phyloP scores from a whole-genome alignment of 2,113 vertebrate species.

The Cochlearius cochlearius region DNA sequence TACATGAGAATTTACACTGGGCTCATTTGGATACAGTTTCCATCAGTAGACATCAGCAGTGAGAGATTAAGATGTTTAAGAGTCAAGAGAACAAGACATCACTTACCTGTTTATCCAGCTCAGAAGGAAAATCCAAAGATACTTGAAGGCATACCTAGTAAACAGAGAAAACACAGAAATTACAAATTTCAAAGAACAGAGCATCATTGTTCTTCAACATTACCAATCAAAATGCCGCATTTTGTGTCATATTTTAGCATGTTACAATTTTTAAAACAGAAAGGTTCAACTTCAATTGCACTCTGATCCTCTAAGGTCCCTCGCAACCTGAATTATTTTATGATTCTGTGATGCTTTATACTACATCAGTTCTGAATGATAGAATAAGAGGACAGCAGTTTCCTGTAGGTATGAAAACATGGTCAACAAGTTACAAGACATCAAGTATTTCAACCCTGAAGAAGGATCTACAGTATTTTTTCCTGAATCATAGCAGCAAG shows the following conservation, averaged over 20 bases:
- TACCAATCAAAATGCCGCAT: not conserved
- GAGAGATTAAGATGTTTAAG: not conserved
- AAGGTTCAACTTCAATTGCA: not conserved
- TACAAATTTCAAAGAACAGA: not conserved
- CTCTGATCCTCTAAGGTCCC: not conserved
- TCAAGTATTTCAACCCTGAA: not conserved
- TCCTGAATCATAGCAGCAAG: not conserved
- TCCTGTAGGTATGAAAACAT: not conserved
- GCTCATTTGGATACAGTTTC: not conserved
- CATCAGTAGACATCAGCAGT: not conserved
- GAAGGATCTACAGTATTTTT: not conserved
- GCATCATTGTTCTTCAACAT: not conserved
- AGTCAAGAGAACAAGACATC: not conserved
- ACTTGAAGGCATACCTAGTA: slow-evolving; percentile 29
- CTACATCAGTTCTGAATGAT: not conserved
- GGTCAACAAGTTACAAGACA: not conserved
- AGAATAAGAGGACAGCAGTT: not conserved
- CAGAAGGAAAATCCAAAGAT: slow-evolving; percentile 25
- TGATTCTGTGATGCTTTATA: not conserved
- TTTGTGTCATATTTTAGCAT: not conserved
- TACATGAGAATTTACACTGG: not conserved
- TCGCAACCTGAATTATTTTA: not conserved
- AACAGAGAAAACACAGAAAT: not conserved
- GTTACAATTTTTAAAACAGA: not conserved
- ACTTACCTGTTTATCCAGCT: slow-evolving; percentile 3